Evolutionary conservation across 2,888 invertebrate species (phyloP).

Genomic region (Phortica okadai): DNA sequence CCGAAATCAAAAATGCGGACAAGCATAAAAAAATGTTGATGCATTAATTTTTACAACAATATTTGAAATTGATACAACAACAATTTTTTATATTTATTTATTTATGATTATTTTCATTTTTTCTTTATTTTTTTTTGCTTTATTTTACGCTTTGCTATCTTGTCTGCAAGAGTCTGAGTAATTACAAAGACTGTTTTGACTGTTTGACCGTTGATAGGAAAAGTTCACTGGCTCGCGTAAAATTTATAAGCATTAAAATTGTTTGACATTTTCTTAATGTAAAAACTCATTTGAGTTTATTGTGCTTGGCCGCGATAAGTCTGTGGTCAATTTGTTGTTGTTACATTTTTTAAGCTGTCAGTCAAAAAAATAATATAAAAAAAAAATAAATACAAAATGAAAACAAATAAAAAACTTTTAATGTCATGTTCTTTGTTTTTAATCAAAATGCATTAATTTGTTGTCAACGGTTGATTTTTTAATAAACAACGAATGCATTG

Average conservation of each 20-base stretch:
- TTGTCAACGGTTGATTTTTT: background rate
- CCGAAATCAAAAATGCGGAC: conserved; percentile 36
- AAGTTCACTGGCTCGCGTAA: conserved; percentile 58
- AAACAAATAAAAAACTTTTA: too few species aligned
- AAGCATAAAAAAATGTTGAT: background rate
- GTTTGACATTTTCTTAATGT: conserved; percentile 44
- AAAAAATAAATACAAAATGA: too few species aligned
- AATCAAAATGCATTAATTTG: background rate
- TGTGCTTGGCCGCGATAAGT: conserved; percentile 35
- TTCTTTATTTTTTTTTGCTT: background rate
- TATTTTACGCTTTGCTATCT: background rate
- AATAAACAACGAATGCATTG: background rate
- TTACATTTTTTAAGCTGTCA: conserved; percentile 7
- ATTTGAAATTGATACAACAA: background rate
- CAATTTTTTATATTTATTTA: background rate
- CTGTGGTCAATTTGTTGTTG: conserved; percentile 43
- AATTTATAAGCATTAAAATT: conserved; percentile 62
- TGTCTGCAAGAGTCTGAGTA: conserved; percentile 49
- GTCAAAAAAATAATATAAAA: too few species aligned
- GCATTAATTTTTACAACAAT: background rate
- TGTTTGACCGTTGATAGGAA: conserved; percentile 56
- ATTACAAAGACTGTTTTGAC: conserved; percentile 53
- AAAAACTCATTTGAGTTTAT: conserved; percentile 35
- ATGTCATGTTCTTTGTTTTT: background rate
- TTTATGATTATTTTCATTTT: background rate